A percentile compares a stretch with the other conserved stretches of the same genome.
Conservation (phyloP, 2,113 vertebrate genomes). For the Zapus hudsonius region DNA sequence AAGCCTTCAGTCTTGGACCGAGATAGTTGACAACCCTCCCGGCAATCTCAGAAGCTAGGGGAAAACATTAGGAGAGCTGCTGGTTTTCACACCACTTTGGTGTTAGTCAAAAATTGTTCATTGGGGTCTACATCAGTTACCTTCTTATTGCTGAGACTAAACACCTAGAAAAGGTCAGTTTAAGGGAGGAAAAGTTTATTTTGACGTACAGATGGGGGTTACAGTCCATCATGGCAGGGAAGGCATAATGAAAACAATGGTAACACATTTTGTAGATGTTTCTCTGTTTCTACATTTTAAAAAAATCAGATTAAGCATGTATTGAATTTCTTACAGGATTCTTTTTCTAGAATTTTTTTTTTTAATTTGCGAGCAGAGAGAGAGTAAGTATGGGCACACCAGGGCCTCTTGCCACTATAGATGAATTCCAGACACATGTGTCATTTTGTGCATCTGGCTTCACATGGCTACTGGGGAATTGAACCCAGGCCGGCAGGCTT, state of each 20-base stretch:
- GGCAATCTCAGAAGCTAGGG: background rate
- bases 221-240: background rate
- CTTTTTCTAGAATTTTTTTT: background rate
- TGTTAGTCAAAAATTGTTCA: background rate
- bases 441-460: too few species aligned
- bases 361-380: too few species aligned
- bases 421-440: too few species aligned
- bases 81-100: background rate
- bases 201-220: background rate
- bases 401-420: too few species aligned
- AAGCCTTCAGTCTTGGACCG: background rate
- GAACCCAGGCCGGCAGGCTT: too few species aligned
- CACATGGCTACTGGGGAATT: too few species aligned
- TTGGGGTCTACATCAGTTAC: background rate
- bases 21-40: too few species aligned
- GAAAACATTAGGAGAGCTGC: background rate
- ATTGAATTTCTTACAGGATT: background rate
- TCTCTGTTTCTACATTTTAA: slow-evolving; percentile 11
- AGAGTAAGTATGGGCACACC: too few species aligned
- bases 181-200: too few species aligned
- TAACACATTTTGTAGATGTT: background rate
- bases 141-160: too few species aligned
- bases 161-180: too few species aligned
- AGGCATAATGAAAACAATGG: background rate
- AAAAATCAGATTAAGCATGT: too few species aligned